A percentile compares a stretch with the other conserved stretches of the same genome.
Evolutionary conservation across 64 coral and sea anemone species (phyloP).

Genomic region (Montipora efflorescens): DNA sequence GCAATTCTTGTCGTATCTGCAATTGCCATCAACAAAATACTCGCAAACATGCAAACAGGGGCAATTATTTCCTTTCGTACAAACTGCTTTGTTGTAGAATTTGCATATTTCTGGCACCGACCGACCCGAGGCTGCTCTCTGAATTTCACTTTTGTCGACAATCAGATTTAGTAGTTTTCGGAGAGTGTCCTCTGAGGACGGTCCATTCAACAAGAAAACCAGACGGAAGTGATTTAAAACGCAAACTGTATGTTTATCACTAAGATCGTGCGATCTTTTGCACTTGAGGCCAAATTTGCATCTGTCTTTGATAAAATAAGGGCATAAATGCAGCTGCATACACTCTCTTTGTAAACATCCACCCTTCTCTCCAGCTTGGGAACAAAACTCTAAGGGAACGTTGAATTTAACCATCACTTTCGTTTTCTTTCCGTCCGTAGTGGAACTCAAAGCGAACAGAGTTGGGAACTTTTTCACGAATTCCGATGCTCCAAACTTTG

Average conservation of each 20-base stretch:
- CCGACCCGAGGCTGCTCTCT: constrained; percentile 37
- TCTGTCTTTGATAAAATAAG: constrained; percentile 73
- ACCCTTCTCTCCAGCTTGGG: constrained; percentile 32
- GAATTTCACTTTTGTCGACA: constrained; percentile 70
- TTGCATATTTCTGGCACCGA: constrained; percentile 71
- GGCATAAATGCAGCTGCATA: constrained; percentile 83
- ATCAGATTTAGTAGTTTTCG: constrained; percentile 58
- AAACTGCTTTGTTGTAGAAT: constrained; percentile 89
- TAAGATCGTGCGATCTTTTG: constrained; percentile 64
- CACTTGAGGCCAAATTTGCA: constrained; percentile 77
- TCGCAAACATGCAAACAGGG: constrained; percentile 84
- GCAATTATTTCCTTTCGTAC: constrained; percentile 69
- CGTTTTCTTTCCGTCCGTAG: no score
- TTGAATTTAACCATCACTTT: no score
- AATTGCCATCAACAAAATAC: constrained; percentile 82
- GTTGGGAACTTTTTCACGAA: no score
- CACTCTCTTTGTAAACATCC: constrained; percentile 65
- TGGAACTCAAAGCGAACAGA: no score
- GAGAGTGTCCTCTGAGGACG: not conserved
- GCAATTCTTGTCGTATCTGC: constrained; percentile 76
- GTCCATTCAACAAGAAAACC: not conserved
- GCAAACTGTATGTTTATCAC: constrained; percentile 54
- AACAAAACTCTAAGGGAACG: constrained; percentile 64
- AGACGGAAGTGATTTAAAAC: constrained; percentile 56
- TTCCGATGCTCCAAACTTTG: no score